These are phyloP conservation scores for Heliconius hortense DNA, from an alignment of 2,888 invertebrate species.

Conservation along the genomic window DNA sequence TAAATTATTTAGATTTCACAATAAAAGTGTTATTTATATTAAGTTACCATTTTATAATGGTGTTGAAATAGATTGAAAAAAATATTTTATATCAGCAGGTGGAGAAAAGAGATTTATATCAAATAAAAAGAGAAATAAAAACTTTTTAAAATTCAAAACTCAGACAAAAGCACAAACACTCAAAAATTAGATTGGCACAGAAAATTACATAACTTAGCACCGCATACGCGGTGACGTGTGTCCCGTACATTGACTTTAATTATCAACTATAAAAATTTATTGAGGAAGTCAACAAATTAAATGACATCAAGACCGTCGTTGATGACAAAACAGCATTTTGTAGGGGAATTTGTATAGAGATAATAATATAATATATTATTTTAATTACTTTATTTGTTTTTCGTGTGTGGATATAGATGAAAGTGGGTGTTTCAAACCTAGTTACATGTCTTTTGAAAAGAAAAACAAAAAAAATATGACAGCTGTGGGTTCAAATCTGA, in stretches of 20 bases:
- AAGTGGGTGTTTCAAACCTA: neutral
- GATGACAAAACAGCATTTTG: slow-evolving; percentile 33
- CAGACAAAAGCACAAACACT: neutral
- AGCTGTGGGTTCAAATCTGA: too few relatives aligned
- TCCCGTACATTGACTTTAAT: slow-evolving; percentile 53
- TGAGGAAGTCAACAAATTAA: slow-evolving; percentile 71
- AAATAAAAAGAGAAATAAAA: neutral
- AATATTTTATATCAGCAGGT: neutral
- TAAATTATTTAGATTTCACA: too few relatives aligned
- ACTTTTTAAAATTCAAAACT: neutral
- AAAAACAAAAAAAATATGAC: too few relatives aligned
- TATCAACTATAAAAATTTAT: slow-evolving; percentile 74
- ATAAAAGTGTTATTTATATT: too few relatives aligned
- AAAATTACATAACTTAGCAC: neutral
- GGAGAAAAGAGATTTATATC: neutral
- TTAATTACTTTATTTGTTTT: neutral
- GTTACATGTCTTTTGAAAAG: neutral
- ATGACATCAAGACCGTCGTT: slow-evolving; percentile 48
- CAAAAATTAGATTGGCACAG: neutral
- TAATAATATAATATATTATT: neutral
- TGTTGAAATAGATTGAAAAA: too few relatives aligned
- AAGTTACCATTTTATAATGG: too few relatives aligned
- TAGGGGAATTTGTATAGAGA: neutral
- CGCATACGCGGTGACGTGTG: slow-evolving; percentile 13
- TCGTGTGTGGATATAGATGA: neutral